A percentile compares a stretch with the other conserved stretches of the same genome.
Evolutionary conservation across 1,140 invertebrate species (phyloP).

Genomic region (Augochlora pura): DNA sequence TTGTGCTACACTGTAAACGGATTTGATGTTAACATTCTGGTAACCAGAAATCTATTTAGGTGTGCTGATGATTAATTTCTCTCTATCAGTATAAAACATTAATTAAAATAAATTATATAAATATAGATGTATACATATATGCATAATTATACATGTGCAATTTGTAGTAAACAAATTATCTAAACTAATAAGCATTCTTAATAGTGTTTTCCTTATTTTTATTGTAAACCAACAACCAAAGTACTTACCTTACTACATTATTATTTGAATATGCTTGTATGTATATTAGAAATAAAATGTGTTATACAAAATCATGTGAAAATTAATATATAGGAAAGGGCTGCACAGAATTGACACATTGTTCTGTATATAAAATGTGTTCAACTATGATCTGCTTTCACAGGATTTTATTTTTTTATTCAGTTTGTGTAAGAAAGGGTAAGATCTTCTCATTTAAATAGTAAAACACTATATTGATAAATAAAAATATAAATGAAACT

Average conservation of each 20-base stretch:
- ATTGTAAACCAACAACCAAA: not conserved
- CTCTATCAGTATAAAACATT: slow-evolving; percentile 2
- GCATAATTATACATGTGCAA: not conserved
- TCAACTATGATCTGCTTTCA: slow-evolving; percentile 45
- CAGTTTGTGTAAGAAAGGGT: slow-evolving; percentile 58
- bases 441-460: slow-evolving; percentile 59
- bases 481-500: slow-evolving; percentile 65
- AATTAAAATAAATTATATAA: not conserved
- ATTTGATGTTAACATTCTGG: slow-evolving; percentile 9
- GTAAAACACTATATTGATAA: slow-evolving; percentile 66
- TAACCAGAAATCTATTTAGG: not conserved
- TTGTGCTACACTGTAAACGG: slow-evolving; percentile 11
- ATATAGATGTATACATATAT: too few relatives aligned
- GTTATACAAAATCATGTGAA: slow-evolving; percentile 15
- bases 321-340: slow-evolving; percentile 19
- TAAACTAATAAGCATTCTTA: not conserved
- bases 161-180: not conserved
- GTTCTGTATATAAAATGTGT: slow-evolving; percentile 33
- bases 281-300: not conserved
- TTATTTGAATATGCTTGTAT: not conserved
- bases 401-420: slow-evolving; percentile 59
- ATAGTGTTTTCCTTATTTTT: not conserved
- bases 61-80: not conserved
- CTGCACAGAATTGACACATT: slow-evolving; percentile 1
- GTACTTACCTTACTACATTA: not conserved